Base-by-base conservation (phyloP, 2,888 invertebrate species). In the Laspeyria flexula region DNA sequence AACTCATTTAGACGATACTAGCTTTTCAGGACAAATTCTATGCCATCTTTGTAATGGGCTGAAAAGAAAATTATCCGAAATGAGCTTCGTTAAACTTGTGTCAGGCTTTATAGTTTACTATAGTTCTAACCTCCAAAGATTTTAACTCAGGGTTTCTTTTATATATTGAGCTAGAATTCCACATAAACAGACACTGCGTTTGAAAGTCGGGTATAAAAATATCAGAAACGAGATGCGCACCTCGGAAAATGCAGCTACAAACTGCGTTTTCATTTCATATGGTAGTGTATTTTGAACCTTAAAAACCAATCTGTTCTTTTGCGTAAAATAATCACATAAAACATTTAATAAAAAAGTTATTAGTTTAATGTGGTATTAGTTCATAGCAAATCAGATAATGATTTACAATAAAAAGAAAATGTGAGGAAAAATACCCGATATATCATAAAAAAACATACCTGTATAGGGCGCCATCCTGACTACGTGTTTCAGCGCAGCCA, bases 391-490 rank as follows among this genome's bases (percentile, higher is more conserved):
- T n/a, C n/a, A n/a, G n/a, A n/a, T n/a, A n/a, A n/a, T n/a, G n/a
- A n/a, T n/a, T n/a, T n/a, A n/a, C n/a, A n/a, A n/a, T 25, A 25
- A 10, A 18, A 12, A 1, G 7, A 30, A 30, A 31, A 13, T 31
- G 13, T 15, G 21, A 27, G 4, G 37, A 33, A 48, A 51, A 56
- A 41, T 1, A 25, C 25, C 25, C 11, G 11, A 50, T 57, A 51
- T 39, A 21, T 48, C 45, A 54, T 55, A 39, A 18, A 62, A 44
- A 79, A 78, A 79, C 82, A 76, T 86, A 92, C 91, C 91, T 89
- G 83, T 79, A 78, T 77, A 77, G 77, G 82, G 79, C 90, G 89
- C 91, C 91, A 92, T 91, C 88, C 88, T 90, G 86, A 77, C 83
- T 78, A 79, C 78, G 77, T 83, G 75, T 80, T 74, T 62, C 63